Percentiles rank a stretch among this genome's conserved stretches.
phyloP scores from a whole-genome alignment of 1,140 invertebrate genomes.

The Drosophila kohkoa region DNA sequence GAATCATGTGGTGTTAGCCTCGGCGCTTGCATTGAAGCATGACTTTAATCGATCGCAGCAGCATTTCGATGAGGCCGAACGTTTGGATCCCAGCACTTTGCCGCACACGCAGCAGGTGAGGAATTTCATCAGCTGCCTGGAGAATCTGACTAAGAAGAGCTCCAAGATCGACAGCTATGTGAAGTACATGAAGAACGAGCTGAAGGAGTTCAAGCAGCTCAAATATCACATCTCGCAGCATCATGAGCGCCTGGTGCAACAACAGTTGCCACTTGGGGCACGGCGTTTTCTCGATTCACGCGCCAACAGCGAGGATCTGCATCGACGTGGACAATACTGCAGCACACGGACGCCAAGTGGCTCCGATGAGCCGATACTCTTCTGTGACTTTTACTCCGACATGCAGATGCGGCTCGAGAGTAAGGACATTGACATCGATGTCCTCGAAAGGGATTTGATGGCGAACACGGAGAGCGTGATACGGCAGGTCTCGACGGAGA shows the following conservation, averaged over 20 bases:
- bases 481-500: conserved; percentile 73
- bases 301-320: conserved; percentile 67
- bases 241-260: conserved; percentile 77
- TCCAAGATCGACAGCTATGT: conserved; percentile 80
- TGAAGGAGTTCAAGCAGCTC: conserved; percentile 78
- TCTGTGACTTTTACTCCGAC: conserved; percentile 84
- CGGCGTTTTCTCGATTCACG: conserved; percentile 54
- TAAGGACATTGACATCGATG: conserved; percentile 79
- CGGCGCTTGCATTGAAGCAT: conserved; percentile 89
- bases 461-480: conserved; percentile 78
- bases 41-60: conserved; percentile 87
- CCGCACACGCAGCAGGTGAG: conserved; percentile 73
- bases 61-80: conserved; percentile 90
- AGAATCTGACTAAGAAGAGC: conserved; percentile 78
- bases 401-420: conserved; percentile 83
- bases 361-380: conserved; percentile 80
- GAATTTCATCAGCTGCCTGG: conserved; percentile 79
- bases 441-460: conserved; percentile 75
- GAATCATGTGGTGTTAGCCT: conserved; percentile 92
- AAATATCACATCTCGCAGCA: conserved; percentile 74
- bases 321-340: conserved; percentile 81
- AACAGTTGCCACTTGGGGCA: conserved; percentile 72
- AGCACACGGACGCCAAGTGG: conserved; percentile 71
- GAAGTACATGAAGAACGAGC: conserved; percentile 82
- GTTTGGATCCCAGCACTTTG: conserved; percentile 86